Evolutionary conservation across 2,888 invertebrate genomes (phyloP).

Genomic region (Synergus itoensis): DNA sequence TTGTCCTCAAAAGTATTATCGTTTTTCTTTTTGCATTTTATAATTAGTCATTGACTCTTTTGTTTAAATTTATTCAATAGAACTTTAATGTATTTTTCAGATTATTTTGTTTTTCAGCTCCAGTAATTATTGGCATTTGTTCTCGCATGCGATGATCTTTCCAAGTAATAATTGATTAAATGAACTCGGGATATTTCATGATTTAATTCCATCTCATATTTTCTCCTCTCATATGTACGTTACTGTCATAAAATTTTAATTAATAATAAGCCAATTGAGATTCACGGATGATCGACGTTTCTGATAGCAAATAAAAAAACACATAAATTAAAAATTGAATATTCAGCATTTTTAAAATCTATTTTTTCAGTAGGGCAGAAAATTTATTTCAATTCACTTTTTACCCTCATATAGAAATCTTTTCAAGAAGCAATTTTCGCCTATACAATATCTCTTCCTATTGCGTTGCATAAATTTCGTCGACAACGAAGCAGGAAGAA

Average conservation of each 20-base stretch:
- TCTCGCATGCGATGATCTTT: too few species aligned
- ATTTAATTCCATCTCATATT: too few species aligned
- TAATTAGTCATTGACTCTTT: too few species aligned
- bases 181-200: too few species aligned
- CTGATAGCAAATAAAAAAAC: background rate
- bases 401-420: background rate
- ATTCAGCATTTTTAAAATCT: background rate
- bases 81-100: too few species aligned
- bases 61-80: background rate
- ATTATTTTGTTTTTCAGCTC: background rate
- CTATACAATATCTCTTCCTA: background rate
- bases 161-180: too few species aligned
- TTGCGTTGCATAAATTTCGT: background rate
- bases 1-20: too few species aligned
- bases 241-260: too few species aligned
- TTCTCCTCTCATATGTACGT: too few species aligned
- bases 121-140: background rate
- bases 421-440: background rate
- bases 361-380: background rate
- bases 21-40: too few species aligned
- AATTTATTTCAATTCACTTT: conserved; percentile 14
- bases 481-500: background rate
- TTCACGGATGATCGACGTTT: too few species aligned
- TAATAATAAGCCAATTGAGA: too few species aligned
- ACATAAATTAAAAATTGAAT: background rate